A percentile compares a stretch with the other conserved stretches of the same genome.
These are phyloP conservation scores for Lipotes vexillifer DNA, from an alignment of 2,113 vertebrate species.

Conservation along the genomic window DNA sequence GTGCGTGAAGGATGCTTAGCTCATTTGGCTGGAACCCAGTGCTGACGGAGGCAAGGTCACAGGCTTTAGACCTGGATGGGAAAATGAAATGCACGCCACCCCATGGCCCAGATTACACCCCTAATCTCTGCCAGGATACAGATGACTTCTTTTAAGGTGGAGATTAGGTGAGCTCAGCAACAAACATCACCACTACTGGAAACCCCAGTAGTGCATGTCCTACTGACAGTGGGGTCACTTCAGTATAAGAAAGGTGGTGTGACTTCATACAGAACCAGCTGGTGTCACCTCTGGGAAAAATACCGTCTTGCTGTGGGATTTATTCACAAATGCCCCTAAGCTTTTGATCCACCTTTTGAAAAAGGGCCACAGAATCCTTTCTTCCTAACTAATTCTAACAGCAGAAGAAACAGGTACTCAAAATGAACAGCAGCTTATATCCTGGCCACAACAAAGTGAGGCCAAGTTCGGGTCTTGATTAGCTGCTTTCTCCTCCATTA, in stretches of 20 bases:
- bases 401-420: constrained; percentile 30
- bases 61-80: not conserved
- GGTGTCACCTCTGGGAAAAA: not conserved
- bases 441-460: constrained; percentile 51
- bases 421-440: constrained; percentile 47
- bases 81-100: not conserved
- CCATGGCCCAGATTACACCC: not conserved
- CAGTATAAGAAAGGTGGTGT: not conserved
- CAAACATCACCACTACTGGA: not conserved
- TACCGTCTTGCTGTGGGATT: not conserved
- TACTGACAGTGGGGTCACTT: not conserved
- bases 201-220: not conserved
- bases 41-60: not conserved
- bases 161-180: not conserved
- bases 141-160: not conserved
- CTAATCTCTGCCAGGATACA: not conserved
- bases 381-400: constrained; percentile 48
- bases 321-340: not conserved
- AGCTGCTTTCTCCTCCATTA: constrained; percentile 77
- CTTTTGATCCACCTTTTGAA: not conserved
- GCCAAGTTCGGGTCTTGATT: constrained; percentile 65
- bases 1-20: not conserved
- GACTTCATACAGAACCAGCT: not conserved
- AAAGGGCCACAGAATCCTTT: constrained; percentile 30
- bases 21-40: constrained; percentile 14